Evolutionary conservation across 2,888 invertebrate species (phyloP).

Genomic region (Caenorhabditis macrosperma): DNA sequence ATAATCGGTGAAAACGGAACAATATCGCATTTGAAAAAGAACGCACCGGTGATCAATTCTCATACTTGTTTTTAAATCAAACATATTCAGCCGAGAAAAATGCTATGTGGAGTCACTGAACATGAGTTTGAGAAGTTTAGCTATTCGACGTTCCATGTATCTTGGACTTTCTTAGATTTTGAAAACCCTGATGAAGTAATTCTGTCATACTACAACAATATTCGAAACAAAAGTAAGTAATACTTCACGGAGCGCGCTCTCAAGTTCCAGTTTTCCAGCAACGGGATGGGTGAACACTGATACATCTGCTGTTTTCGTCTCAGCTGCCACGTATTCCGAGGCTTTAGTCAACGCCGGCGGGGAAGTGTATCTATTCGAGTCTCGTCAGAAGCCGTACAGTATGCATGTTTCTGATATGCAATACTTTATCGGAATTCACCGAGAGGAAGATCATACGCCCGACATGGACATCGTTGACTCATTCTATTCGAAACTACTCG

Average conservation of each 20-base stretch:
- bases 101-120: slow-evolving; percentile 23
- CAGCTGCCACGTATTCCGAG: slow-evolving; percentile 18
- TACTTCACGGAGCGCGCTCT: no score
- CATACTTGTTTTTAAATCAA: neutral
- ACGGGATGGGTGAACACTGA: neutral
- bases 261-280: slow-evolving; percentile 16
- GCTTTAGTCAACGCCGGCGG: slow-evolving; percentile 19
- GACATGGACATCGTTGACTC: slow-evolving; percentile 51
- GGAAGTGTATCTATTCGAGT: slow-evolving; percentile 24
- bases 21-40: slow-evolving; percentile 2
- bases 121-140: slow-evolving; percentile 11
- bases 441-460: neutral
- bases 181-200: slow-evolving; percentile 28
- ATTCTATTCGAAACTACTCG: slow-evolving; percentile 41
- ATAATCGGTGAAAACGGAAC: neutral
- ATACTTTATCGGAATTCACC: slow-evolving; percentile 51
- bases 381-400: slow-evolving; percentile 34
- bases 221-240: neutral
- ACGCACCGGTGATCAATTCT: neutral
- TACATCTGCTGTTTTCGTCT: slow-evolving; percentile 14
- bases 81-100: slow-evolving; percentile 12
- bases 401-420: slow-evolving; percentile 51
- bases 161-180: slow-evolving; percentile 22
- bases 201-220: neutral
- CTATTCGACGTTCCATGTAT: slow-evolving; percentile 1